Base-by-base conservation (phyloP, 2,888 invertebrate species). In the Diarsia dahlii region DNA sequence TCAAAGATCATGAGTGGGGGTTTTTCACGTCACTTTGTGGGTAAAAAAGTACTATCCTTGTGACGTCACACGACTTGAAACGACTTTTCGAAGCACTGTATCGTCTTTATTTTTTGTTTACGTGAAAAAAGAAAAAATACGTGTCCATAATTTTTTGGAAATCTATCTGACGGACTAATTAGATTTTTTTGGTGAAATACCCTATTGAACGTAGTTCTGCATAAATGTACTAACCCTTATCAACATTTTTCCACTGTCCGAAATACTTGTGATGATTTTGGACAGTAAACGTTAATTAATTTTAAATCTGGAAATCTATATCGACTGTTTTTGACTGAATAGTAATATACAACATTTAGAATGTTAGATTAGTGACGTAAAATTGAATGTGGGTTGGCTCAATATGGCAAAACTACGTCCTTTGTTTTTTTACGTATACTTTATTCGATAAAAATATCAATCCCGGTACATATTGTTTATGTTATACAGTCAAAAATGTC, bases 341-440 rank as follows among this genome's bases (percentile, higher is more conserved):
- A 34, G 18, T 15, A 6, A 28, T 20, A 28, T 20, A 3, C 20
- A 20, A 20, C 9, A 15, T 39, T 20, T 39, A 20, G 12, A 39
- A 39, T 62, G 23, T 62, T n/a, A 1, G 3, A 6, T 39, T 62
- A 39, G 5, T 39, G 62, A n/a, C 20, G 39, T 62, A 45, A 13
- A 12, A 45, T 13, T n/a, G n/a, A 45, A 45, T 63, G 45, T 63
- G 8, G 45, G 63, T 45, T 63, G 39, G 45, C 3, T 45, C 45
- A 15, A 13, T 63, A 23, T 9, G 13, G 9, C 45, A 63, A 13
- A 63, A 45, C 45, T 15, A 23, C 0, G 13, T 23, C 13, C 8
- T 63, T 63, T n/a, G 8, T 28, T 1, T 69, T 46, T 23, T 48
- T 80, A 80, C 48, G 58, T 68, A 78, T 50, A 60, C 6, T 23